Base-by-base conservation (phyloP, 2,113 vertebrate genomes). In the Furnarius figulus region DNA sequence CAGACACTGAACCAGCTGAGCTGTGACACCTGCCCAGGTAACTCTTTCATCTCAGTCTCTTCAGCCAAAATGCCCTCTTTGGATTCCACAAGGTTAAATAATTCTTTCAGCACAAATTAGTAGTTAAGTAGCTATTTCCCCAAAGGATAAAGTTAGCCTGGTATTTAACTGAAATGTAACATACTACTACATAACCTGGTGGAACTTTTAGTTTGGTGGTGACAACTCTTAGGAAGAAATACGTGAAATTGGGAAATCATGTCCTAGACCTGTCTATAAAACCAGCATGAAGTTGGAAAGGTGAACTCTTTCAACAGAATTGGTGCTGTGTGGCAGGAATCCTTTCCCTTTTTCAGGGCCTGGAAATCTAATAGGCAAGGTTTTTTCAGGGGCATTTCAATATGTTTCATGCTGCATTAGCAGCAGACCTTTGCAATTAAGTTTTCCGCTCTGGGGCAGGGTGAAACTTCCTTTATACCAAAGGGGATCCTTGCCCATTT, bases 31-130 rank as follows among this genome's bases (percentile, higher is more conserved):
- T 31, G 46, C 65, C 16, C 27, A 39, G 53, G 39, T n/a, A 35
- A 47, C 0, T 0, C 49, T 63, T 16, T 2, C 28, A 23, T 30
- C 53, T 15, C 25, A 12, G 13, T 7, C 27, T 20, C 0, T 15
- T 21, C 14, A 22, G 33, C 33, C 44, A 19, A 18, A 74, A 62
- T 30, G 8, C 30, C 12, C 31, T 58, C 55, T n/a, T 10, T 17
- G 40, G 10, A 11, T 19, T 70, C 49, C 11, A 1, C 10, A 23
- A 27, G 4, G 49, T 8, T 5, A 42, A 40, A 22, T 31, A 11
- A 9, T 73, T 47, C 19, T 40, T 77, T 37, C 42, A 85, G 28
- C 27, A 61, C 23, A 24, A 76, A 50, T 56, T 28, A 55, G 7
- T 15, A 28, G 18, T 39, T 14, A 85, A 18, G 2, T 19, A 46